Conservation (phyloP, 2,113 vertebrate genomes). For the Amblyornis subalaris region DNA sequence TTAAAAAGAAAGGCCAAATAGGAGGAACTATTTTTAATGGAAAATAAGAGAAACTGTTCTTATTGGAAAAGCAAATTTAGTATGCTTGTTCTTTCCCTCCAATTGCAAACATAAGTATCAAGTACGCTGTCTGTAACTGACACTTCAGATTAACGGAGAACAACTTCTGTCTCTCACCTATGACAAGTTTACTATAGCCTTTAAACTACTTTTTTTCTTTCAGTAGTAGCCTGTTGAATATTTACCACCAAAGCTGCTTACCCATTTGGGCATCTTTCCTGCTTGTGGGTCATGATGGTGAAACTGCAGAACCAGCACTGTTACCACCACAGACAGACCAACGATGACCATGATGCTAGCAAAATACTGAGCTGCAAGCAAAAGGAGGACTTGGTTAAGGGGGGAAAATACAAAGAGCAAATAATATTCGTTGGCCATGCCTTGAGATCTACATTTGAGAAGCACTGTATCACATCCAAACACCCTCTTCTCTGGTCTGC, state of each 20-base stretch:
- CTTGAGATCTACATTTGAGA: neutral
- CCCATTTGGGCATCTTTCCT: conserved; percentile 90
- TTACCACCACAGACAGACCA: conserved; percentile 87
- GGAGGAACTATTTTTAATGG: neutral
- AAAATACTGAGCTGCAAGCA: conserved; percentile 84
- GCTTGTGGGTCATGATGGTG: conserved; percentile 88
- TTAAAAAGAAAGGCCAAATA: neutral
- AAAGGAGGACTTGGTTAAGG: neutral
- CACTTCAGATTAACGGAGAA: neutral
- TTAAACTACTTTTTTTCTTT: neutral
- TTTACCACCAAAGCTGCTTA: conserved; percentile 53
- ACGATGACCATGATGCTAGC: conserved; percentile 91
- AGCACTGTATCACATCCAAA: neutral
- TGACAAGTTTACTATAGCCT: neutral
- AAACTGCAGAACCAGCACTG: conserved; percentile 88
- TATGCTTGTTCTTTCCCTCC: neutral
- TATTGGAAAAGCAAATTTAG: neutral
- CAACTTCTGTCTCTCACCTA: neutral
- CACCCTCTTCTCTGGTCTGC: neutral
- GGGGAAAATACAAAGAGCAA: neutral
- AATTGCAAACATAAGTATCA: neutral
- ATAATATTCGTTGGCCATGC: neutral
- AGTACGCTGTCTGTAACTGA: neutral
- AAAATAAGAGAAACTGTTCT: neutral
- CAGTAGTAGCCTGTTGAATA: neutral